Evolutionary conservation across 2,113 vertebrate species (phyloP).

Genomic region (Taurulus bubalis): DNA sequence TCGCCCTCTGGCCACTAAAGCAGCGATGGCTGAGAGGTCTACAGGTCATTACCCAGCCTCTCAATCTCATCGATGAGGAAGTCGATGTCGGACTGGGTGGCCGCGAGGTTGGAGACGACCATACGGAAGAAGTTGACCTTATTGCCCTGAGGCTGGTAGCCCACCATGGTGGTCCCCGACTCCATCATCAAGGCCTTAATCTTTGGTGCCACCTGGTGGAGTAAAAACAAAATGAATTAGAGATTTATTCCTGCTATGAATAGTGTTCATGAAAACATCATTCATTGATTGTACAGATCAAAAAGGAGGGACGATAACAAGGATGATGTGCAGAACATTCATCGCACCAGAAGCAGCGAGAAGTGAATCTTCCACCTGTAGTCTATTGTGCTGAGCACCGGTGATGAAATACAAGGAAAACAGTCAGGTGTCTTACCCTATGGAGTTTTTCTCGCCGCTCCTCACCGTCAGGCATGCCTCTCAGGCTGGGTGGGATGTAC

Average conservation of each 20-base stretch:
- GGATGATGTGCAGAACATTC: not conserved
- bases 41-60: conserved; percentile 94
- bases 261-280: not conserved
- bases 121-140: conserved; percentile 99
- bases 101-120: conserved; percentile 96
- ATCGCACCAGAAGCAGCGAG: no score
- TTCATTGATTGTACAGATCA: not conserved
- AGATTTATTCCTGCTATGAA: no score
- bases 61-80: conserved; percentile 98
- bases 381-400: not conserved
- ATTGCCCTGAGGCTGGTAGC: conserved; percentile 96
- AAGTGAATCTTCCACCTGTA: not conserved
- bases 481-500: conserved; percentile 95
- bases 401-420: not conserved
- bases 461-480: conserved; percentile 88
- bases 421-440: conserved; percentile 81
- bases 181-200: conserved; percentile 99
- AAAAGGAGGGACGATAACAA: not conserved
- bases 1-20: not conserved
- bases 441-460: conserved; percentile 92
- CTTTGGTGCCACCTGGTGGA: conserved; percentile 92
- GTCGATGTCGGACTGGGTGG: conserved; percentile 95
- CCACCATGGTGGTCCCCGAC: conserved; percentile 97
- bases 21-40: conserved; percentile 49
- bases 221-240: not conserved